A percentile compares a stretch with the other conserved stretches of the same genome.
These are phyloP conservation scores for Pheosia tremula DNA, from an alignment of 2,888 invertebrate species.

Conservation along the genomic window DNA sequence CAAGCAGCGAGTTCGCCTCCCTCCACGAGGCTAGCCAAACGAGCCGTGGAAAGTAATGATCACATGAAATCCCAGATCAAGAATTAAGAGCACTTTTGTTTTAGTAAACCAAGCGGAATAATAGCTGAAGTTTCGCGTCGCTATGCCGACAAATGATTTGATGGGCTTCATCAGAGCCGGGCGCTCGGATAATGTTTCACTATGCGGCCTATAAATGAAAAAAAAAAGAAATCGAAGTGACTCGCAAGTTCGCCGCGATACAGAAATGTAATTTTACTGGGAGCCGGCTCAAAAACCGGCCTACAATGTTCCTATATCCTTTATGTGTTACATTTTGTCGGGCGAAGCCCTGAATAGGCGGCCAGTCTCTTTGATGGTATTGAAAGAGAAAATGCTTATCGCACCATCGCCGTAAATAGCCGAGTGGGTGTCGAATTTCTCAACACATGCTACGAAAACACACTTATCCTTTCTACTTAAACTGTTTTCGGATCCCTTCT, in stretches of 20 bases:
- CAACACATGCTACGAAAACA: constrained; percentile 77
- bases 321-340: constrained; percentile 74
- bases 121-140: constrained; percentile 73
- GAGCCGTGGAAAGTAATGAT: constrained; percentile 70
- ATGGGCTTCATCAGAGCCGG: constrained; percentile 71
- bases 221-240: constrained; percentile 49
- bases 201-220: constrained; percentile 54
- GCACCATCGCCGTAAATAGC: constrained; percentile 80
- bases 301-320: constrained; percentile 71
- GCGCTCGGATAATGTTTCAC: constrained; percentile 67
- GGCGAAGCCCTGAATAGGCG: constrained; percentile 71
- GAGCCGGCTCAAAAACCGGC: constrained; percentile 58
- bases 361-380: constrained; percentile 79
- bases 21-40: constrained; percentile 55
- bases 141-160: constrained; percentile 77
- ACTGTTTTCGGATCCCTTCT: constrained; percentile 73
- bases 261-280: constrained; percentile 56
- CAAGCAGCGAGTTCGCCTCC: constrained; percentile 49
- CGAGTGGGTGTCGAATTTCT: constrained; percentile 78
- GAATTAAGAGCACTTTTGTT: constrained; percentile 77
- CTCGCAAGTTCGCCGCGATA: constrained; percentile 31
- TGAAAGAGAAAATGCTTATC: constrained; percentile 82
- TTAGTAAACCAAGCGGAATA: constrained; percentile 77
- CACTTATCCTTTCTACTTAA: constrained; percentile 79
- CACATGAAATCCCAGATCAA: constrained; percentile 76